Percentiles rank a stretch among this genome's conserved stretches.
phyloP scores from a whole-genome alignment of 2,888 invertebrate species.

The Caenorhabditis sp. region DNA sequence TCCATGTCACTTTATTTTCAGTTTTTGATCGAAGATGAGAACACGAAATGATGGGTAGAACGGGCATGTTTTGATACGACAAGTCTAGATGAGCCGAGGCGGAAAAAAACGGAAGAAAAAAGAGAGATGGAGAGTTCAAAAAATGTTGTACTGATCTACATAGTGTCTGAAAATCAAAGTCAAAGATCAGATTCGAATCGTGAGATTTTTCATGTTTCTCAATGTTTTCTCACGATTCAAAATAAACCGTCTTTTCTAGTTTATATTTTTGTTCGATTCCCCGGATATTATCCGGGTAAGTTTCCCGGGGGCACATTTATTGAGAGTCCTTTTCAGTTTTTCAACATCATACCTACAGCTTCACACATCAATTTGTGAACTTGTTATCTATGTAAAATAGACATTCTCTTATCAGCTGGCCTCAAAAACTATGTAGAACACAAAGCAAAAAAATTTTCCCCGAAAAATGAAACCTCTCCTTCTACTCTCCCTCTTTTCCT shows the following conservation, averaged over 20 bases:
- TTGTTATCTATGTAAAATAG: not conserved
- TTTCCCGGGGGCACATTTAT: no score
- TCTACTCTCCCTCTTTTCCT: not conserved
- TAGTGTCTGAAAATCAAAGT: not conserved
- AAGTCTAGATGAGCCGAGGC: not conserved
- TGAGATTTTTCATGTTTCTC: no score
- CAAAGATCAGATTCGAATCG: not conserved
- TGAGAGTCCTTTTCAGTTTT: no score
- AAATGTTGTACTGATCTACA: not conserved
- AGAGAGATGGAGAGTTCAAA: not conserved
- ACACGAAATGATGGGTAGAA: not conserved
- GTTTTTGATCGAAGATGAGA: no score
- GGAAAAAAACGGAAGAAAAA: not conserved
- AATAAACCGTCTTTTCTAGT: no score
- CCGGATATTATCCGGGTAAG: no score
- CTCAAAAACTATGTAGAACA: no score
- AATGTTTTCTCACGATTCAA: not conserved
- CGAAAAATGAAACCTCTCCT: not conserved
- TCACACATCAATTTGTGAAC: not conserved
- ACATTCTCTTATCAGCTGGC: not conserved
- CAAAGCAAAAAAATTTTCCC: not conserved
- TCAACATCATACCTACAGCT: no score
- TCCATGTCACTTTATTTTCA: not conserved
- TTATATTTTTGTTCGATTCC: no score
- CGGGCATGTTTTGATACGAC: not conserved